Percentiles rank a stretch among this genome's conserved stretches.
phyloP scores from a whole-genome alignment of 2,888 invertebrate species.

The Lithophane leautieri region DNA sequence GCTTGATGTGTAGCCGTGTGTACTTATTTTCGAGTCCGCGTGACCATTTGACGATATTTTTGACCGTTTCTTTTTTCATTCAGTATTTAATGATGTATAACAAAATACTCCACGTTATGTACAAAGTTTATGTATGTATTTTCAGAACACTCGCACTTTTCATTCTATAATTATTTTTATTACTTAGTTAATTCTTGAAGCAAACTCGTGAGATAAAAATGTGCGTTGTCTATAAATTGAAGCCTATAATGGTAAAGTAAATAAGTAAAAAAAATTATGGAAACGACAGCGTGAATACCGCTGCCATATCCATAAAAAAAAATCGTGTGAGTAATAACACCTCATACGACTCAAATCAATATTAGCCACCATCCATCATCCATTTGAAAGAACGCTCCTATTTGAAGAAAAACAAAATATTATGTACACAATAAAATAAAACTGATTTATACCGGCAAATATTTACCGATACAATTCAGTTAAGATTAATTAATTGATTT shows the following conservation, averaged over 20 bases:
- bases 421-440: slow-evolving; percentile 7
- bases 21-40: no score
- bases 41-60: no score
- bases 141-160: not conserved
- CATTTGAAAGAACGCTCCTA: slow-evolving; percentile 1
- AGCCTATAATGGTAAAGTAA: slow-evolving; percentile 13
- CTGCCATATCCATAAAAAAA: no score
- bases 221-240: slow-evolving; percentile 5
- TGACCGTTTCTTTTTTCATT: slow-evolving; percentile 4
- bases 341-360: slow-evolving; percentile 11
- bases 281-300: not conserved
- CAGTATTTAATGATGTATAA: not conserved
- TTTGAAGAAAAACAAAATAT: not conserved
- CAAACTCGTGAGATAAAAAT: slow-evolving; percentile 25
- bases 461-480: slow-evolving; percentile 3
- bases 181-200: not conserved
- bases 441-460: slow-evolving; percentile 9
- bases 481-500: not conserved
- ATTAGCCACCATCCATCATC: not conserved
- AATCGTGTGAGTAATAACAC: slow-evolving; percentile 10
- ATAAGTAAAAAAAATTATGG: not conserved
- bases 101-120: not conserved
- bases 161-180: not conserved
- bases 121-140: slow-evolving; percentile 15
- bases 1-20: no score